phyloP scores from a whole-genome alignment of 2,888 invertebrate species.

The Odontomyia ornata region DNA sequence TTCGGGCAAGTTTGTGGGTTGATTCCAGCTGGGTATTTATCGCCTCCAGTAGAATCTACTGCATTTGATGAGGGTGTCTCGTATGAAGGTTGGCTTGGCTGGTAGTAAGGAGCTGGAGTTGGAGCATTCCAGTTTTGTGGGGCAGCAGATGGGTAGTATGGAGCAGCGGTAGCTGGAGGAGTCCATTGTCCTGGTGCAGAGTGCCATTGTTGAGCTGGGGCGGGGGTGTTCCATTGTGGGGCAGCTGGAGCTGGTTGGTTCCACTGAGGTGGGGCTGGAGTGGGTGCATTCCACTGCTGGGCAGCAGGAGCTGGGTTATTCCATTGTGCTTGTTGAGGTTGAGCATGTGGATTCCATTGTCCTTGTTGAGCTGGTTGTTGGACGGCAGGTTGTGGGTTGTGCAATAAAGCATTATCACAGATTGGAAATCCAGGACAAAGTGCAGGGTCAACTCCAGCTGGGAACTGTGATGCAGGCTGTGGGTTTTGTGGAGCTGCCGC shows the following conservation, averaged over 20 bases:
- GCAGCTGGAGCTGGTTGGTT: conserved; percentile 21
- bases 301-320: neutral
- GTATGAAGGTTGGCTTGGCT: conserved; percentile 52
- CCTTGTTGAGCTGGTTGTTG: conserved; percentile 48
- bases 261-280: conserved; percentile 46
- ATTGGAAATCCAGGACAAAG: conserved; percentile 66
- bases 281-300: neutral
- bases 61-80: conserved; percentile 54
- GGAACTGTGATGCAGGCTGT: conserved; percentile 62
- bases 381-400: conserved; percentile 57
- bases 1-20: conserved; percentile 66
- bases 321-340: neutral
- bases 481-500: conserved; percentile 62
- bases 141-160: conserved; percentile 56
- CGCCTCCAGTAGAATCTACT: conserved; percentile 57
- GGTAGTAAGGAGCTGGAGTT: conserved; percentile 55
- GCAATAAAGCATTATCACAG: conserved; percentile 65
- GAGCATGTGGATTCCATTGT: conserved; percentile 23
- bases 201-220: conserved; percentile 3
- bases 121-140: conserved; percentile 44
- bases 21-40: conserved; percentile 65
- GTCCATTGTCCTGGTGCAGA: conserved; percentile 10
- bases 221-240: neutral
- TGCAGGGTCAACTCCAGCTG: conserved; percentile 66
- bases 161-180: conserved; percentile 14